A percentile compares a stretch with the other conserved stretches of the same genome.
Evolutionary conservation across 1,140 invertebrate genomes (phyloP).

Genomic region (Cydia pomonella): DNA sequence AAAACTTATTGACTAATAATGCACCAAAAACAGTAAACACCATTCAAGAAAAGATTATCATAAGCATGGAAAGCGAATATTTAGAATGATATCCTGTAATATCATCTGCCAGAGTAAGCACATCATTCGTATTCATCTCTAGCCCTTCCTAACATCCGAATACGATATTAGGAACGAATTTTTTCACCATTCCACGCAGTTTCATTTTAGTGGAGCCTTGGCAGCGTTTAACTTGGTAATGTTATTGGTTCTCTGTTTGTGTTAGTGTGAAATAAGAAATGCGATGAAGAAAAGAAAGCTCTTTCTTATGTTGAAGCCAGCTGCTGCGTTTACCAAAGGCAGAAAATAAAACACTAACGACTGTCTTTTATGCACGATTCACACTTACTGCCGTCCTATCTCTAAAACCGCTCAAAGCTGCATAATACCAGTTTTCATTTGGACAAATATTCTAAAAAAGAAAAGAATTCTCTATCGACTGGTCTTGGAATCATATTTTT

Average conservation of each 20-base stretch:
- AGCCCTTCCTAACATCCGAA: constrained; percentile 30
- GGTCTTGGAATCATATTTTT: no score
- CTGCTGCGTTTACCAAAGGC: neutral
- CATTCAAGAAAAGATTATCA: neutral
- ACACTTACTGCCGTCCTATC: neutral
- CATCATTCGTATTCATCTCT: constrained; percentile 33
- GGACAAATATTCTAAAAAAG: no score
- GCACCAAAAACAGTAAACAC: neutral
- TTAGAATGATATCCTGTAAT: constrained; percentile 22
- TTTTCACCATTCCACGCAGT: constrained; percentile 31
- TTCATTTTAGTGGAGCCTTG: constrained; percentile 24
- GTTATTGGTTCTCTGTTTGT: constrained; percentile 26
- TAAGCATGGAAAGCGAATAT: constrained; percentile 17
- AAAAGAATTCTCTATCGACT: no score
- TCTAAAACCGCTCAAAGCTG: no score
- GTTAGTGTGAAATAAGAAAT: constrained; percentile 5
- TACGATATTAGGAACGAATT: constrained; percentile 33
- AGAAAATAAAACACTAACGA: constrained; percentile 16
- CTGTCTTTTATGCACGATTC: neutral
- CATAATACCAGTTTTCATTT: no score
- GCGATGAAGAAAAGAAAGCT: neutral
- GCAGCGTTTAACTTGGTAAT: constrained; percentile 30
- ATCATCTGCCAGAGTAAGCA: constrained; percentile 26
- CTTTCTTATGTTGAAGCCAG: neutral
- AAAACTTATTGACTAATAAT: neutral